Conservation (phyloP, 2,797 vertebrate species). For the Spea hammondii region DNA sequence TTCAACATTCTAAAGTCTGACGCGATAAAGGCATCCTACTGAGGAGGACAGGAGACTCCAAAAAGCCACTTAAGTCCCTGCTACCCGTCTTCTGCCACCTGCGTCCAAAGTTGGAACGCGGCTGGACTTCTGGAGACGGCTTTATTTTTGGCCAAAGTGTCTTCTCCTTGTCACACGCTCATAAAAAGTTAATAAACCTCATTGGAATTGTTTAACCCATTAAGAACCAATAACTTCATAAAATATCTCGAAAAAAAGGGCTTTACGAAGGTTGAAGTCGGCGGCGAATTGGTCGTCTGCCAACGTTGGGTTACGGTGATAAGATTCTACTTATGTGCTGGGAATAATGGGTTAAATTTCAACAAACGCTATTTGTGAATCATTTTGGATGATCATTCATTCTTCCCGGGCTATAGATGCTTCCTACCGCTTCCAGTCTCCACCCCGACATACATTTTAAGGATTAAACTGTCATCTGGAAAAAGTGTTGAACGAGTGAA, state of each 20-base stretch:
- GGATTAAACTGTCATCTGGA: slow-evolving; percentile 21
- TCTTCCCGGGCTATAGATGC: background rate
- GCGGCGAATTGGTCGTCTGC: no score
- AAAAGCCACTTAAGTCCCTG: no score
- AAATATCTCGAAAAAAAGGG: no score
- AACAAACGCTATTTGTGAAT: no score
- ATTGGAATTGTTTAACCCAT: no score
- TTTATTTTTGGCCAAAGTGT: no score
- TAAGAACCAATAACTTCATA: no score
- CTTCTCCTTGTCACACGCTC: no score
- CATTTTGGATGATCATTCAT: background rate
- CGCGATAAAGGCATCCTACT: background rate
- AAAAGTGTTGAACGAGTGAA: slow-evolving; percentile 11
- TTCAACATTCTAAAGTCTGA: background rate
- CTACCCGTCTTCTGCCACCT: background rate
- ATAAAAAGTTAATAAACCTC: no score
- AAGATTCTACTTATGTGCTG: background rate
- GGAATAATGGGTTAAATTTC: background rate
- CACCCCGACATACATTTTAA: background rate
- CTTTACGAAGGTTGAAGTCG: no score
- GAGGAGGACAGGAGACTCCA: background rate
- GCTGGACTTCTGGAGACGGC: no score
- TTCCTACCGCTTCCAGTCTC: background rate
- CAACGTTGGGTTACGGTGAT: background rate
- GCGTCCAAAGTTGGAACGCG: no score